Evolutionary conservation across 1,140 invertebrate species (phyloP).

Genomic region (Tetraneura akinire): DNA sequence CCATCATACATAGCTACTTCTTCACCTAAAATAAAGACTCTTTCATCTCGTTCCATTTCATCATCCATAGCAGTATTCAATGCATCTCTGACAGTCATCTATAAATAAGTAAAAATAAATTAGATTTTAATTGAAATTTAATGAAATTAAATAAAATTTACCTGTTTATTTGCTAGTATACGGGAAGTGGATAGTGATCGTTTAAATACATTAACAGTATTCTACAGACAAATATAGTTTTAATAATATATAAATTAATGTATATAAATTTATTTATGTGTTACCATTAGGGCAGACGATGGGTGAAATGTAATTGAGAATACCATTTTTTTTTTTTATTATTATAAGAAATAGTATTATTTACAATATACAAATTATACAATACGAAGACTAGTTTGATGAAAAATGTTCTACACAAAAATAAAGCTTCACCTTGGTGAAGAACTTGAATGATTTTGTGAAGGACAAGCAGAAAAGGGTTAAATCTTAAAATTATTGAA

Average conservation of each 20-base stretch:
- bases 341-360: background rate
- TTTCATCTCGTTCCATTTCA: constrained; percentile 92
- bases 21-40: constrained; percentile 93
- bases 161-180: constrained; percentile 33
- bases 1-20: constrained; percentile 99
- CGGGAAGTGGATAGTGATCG: background rate
- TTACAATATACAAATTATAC: background rate
- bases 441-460: background rate
- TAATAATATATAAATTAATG: background rate
- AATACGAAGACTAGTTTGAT: background rate
- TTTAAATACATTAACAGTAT: background rate
- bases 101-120: background rate
- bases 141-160: background rate
- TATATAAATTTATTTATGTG: background rate
- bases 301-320: constrained; percentile 17
- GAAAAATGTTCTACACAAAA: background rate
- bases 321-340: background rate
- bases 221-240: background rate
- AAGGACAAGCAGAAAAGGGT: constrained; percentile 33
- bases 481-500: background rate
- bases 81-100: constrained; percentile 93
- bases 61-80: constrained; percentile 95
- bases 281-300: constrained; percentile 22
- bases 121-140: background rate
- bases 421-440: constrained; percentile 26